A percentile compares a stretch with the other conserved stretches of the same genome.
phyloP scores from a whole-genome alignment of 2,888 invertebrate genomes.

The Drosophila mayaguana region DNA sequence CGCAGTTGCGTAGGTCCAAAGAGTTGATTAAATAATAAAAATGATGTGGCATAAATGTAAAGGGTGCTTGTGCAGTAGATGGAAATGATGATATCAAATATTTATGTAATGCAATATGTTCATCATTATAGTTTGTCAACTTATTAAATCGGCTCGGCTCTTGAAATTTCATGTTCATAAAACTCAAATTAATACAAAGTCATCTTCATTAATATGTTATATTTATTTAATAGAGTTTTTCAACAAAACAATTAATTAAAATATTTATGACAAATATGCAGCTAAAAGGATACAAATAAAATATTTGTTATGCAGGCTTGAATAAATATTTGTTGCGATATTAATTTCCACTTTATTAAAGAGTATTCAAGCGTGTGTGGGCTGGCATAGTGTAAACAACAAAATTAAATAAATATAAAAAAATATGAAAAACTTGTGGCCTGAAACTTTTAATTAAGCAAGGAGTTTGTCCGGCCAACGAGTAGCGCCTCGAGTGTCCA shows the following conservation, averaged over 20 bases:
- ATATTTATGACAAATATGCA: neutral
- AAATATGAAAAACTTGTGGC: constrained; percentile 46
- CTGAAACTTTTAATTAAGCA: constrained; percentile 71
- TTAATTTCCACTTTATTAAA: neutral
- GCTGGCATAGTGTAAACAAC: neutral
- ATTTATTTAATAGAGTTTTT: too few relatives aligned
- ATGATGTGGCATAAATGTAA: constrained; percentile 16
- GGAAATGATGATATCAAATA: neutral
- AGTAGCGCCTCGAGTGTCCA: constrained; percentile 52
- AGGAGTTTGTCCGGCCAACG: constrained; percentile 40
- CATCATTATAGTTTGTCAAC: neutral
- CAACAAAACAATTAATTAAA: neutral
- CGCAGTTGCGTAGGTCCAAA: constrained; percentile 17
- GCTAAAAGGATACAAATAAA: neutral
- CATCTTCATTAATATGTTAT: too few relatives aligned
- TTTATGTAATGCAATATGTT: neutral
- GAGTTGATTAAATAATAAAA: constrained; percentile 49
- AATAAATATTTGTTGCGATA: constrained; percentile 3
- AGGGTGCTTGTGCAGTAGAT: neutral
- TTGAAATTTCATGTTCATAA: neutral
- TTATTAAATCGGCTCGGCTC: neutral
- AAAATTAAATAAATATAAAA: constrained; percentile 12
- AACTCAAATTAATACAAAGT: too few relatives aligned
- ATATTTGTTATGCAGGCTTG: neutral
- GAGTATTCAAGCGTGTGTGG: constrained; percentile 31